Base-by-base conservation (phyloP, 2,888 invertebrate species). In the Drosophila limbata region DNA sequence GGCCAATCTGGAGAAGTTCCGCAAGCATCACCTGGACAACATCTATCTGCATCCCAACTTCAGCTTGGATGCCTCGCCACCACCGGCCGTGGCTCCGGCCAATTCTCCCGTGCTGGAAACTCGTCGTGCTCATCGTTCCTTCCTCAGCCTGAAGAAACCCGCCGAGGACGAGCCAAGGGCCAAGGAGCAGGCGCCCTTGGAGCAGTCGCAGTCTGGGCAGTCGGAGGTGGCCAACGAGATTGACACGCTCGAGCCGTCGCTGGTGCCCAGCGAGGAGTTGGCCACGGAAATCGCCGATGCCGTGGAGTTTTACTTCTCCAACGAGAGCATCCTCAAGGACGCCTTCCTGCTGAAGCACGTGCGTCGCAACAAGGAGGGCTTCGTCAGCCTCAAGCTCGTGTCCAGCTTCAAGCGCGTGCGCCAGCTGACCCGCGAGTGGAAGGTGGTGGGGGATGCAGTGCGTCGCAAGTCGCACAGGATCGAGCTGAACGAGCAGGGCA, bases 401-500 rank as follows among this genome's bases (percentile, higher is more conserved):
- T 97, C 98, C 13, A 98, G 98, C 90, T 98, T 99, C 92, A 98
- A 98, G 91, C 95, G 98, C 72, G 98, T 99, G 45, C 98, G 98
- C 89, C 97, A 98, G 89, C 93, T 98, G 65, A 97, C 98, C 13
- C 97, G 97, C 91, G 98, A 98, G 91, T 98, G 98, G 97, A 94
- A 97, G 74, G 96, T 97, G 21, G 98, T 98, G 10, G 98, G 98
- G 1, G 95, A 96, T 89, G 97, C 98, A 35, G 93, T 98, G 74
- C 94, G 95, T 81, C 94, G 95, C 40, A 97, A 96, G 42, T 95
- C 95, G 3, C 95, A 94, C 17, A 96, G 96, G 83, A 93, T 98
- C 77, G 96, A 98, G 93, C 96, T 99, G 53, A 98, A 98, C 92
- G 96, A 97, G 70, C 95, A 96, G 69, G 97, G 97, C 25, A 98